Base-by-base conservation (phyloP, 2,113 vertebrate genomes). In the Nesospiza acunhae region DNA sequence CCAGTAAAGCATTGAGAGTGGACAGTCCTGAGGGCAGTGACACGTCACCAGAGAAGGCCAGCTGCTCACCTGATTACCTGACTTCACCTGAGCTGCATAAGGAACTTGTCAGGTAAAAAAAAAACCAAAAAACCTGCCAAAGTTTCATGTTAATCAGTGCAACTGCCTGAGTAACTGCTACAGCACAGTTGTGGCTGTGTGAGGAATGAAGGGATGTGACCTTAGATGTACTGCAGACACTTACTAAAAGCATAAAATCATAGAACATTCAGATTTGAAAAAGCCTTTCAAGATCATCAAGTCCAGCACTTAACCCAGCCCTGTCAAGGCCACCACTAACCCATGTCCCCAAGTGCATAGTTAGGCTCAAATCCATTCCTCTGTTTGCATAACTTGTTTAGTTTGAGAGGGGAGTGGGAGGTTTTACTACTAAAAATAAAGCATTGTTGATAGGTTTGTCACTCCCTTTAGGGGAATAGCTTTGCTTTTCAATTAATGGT, bases 81-180 rank as follows among this genome's bases (percentile, higher is more conserved):
- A 98, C 99, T 23, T 99, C 99, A 33, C 99, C 99, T 78, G 98
- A 99, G 66, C 97, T 99, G 52, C 99, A 99, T 97, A 98, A 98
- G 22, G 99, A 99, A 63, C 97, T 99, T 1, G 99, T 99, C 96
- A 98, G 99, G 99, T 99, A 97, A 95, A 97, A 95, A 56, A 33
- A 37, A 97, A 95, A 6, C 5, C 5, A 56, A 53, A 47, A 33
- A 14, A 2, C 30, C 46, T 42, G 2, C 30, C 15, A 27, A 8
- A 8, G 15, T 66, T 42, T 30, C 31, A 3, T 9, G 5, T 37
- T 62, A 12, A 2, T 72, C 33, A 31, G 1, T 49, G 16, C 6
- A 58, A n/a, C 17, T 33, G 15, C 75, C 37, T 12, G 37, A 41
- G 28, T 33, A 22, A 8, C 44, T 72, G 2, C 16, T 47, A 22